A percentile compares a stretch with the other conserved stretches of the same genome.
Conservation (phyloP, 2,888 invertebrate species). For the Aphodius sticticus region DNA sequence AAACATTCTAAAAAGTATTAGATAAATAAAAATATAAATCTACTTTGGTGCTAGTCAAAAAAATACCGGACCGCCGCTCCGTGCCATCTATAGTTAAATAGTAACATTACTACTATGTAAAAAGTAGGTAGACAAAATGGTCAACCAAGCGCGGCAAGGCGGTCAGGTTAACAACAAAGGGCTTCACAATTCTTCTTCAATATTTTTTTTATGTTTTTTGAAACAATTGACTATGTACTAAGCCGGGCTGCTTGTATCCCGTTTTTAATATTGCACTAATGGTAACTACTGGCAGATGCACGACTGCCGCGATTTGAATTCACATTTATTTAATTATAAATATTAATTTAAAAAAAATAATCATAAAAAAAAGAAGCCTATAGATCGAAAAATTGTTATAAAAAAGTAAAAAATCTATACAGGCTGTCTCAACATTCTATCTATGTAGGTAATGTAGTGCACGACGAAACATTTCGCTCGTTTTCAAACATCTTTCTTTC, state of each 20-base stretch:
- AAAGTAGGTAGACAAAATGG: not conserved
- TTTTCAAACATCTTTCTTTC: not conserved
- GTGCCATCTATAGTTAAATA: constrained; percentile 41
- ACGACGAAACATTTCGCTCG: not conserved
- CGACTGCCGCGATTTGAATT: constrained; percentile 44
- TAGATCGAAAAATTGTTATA: constrained; percentile 57
- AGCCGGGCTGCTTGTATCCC: constrained; percentile 56
- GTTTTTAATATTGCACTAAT: constrained; percentile 58
- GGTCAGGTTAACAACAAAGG: constrained; percentile 58
- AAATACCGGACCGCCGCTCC: constrained; percentile 43
- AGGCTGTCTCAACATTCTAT: constrained; percentile 6
- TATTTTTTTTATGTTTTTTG: constrained; percentile 16
- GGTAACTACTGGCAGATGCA: constrained; percentile 54
- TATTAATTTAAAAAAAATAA: constrained; percentile 52
- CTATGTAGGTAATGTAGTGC: not conserved
- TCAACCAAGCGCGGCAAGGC: constrained; percentile 34
- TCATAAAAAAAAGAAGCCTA: constrained; percentile 45
- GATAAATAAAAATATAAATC: constrained; percentile 54
- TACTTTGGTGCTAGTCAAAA: constrained; percentile 60
- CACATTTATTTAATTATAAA: constrained; percentile 47
- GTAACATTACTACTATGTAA: constrained; percentile 10
- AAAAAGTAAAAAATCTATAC: constrained; percentile 60
- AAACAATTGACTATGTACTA: constrained; percentile 60
- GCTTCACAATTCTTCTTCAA: constrained; percentile 16
- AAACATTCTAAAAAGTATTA: constrained; percentile 44